A percentile compares a stretch with the other conserved stretches of the same genome.
Evolutionary conservation across 2,113 vertebrate species (phyloP).

Genomic region (Amblyornis subalaris): DNA sequence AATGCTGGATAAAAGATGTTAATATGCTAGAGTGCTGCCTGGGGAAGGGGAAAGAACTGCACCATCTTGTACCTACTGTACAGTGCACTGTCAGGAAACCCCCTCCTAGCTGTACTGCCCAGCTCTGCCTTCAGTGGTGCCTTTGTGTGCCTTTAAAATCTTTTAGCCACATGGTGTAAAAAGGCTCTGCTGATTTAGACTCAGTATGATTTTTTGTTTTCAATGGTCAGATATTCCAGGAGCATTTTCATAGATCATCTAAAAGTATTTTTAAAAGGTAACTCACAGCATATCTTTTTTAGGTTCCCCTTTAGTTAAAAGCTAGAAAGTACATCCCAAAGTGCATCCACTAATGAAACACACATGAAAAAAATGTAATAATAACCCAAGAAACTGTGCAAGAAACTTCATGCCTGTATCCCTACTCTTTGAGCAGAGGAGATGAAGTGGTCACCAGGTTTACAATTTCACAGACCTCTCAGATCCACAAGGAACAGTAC

Average conservation of each 20-base stretch:
- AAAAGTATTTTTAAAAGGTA: neutral
- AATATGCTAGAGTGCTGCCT: neutral
- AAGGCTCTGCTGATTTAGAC: neutral
- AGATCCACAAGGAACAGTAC: neutral
- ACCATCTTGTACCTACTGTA: neutral
- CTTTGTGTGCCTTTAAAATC: neutral
- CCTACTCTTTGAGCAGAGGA: neutral
- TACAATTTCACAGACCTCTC: neutral
- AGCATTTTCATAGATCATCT: neutral
- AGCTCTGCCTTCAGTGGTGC: neutral
- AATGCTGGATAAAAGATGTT: slow-evolving; percentile 15
- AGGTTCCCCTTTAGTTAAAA: neutral
- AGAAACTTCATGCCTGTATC: neutral
- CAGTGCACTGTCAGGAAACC: neutral
- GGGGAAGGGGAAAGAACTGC: neutral
- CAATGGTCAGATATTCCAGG: neutral
- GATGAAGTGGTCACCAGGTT: neutral
- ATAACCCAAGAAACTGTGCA: neutral
- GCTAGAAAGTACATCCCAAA: neutral
- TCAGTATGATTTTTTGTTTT: neutral
- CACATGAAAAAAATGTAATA: neutral
- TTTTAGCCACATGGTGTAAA: neutral
- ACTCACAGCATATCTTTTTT: neutral
- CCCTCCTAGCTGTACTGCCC: neutral
- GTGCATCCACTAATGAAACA: neutral